Evolutionary conservation across 2,888 invertebrate species (phyloP).

Genomic region (Muscina levida): DNA sequence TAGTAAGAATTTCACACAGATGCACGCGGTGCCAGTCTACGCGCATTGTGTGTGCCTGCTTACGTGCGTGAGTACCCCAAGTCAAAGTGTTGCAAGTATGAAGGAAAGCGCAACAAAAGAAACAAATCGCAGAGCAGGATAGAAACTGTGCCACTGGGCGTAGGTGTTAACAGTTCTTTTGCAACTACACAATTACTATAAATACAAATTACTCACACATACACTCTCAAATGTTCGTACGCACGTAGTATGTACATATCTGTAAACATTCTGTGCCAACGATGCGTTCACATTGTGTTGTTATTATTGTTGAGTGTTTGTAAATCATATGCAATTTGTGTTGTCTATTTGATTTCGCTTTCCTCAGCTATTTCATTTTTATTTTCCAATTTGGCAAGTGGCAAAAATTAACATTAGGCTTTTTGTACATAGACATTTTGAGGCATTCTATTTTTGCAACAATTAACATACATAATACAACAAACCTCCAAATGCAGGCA

Average conservation of each 20-base stretch:
- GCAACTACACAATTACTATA: slow-evolving; percentile 40
- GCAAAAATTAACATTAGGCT: not conserved
- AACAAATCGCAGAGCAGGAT: slow-evolving; percentile 45
- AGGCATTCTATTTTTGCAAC: not conserved
- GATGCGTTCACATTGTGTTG: not conserved
- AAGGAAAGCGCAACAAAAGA: slow-evolving; percentile 38
- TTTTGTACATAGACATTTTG: not conserved
- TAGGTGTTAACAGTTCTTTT: slow-evolving; percentile 66
- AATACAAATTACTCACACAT: slow-evolving; percentile 27
- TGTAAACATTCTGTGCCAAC: not conserved
- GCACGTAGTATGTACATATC: not conserved
- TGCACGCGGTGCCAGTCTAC: slow-evolving; percentile 14
- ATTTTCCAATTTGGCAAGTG: not conserved
- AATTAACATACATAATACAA: not conserved
- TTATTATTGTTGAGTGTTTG: not conserved
- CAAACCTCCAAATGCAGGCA: no score
- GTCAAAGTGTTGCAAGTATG: slow-evolving; percentile 35
- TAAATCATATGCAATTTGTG: slow-evolving; percentile 1
- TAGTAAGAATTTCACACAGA: slow-evolving; percentile 7
- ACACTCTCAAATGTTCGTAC: not conserved
- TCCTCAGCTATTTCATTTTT: not conserved
- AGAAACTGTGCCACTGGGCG: slow-evolving; percentile 67
- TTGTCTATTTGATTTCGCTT: not conserved
- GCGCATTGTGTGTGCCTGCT: slow-evolving; percentile 41
- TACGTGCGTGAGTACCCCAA: slow-evolving; percentile 60